Evolutionary conservation across 2,113 vertebrate species (phyloP), one percentile per base, ranked within the genome.

Genomic region (Upupa epops): DNA sequence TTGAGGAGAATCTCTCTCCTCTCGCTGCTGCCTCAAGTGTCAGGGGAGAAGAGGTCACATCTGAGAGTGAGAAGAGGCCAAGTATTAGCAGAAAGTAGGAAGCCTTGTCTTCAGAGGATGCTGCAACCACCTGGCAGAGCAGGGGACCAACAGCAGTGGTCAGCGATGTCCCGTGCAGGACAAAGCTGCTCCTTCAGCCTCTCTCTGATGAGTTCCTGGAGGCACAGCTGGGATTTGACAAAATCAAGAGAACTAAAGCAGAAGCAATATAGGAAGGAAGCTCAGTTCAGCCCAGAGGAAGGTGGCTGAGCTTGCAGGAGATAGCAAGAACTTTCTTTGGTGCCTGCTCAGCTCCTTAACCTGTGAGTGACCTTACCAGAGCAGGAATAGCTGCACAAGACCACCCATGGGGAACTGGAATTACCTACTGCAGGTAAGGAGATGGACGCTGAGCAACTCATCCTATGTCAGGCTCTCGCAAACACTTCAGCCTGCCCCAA

Each of bases 81-180:
- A 78, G 12, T 54, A 48, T 65, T 58, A 46, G 36, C 88, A 83
- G 64, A 52, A 72, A 20, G 26, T 24, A 71, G 83, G 54, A 28
- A 72, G 34, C 17, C 25, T 14, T 25, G 8, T 73, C 52, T 70
- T 24, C 20, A 52, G 20, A 75, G 40, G 45, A 54, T 24, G 52
- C 73, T 68, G 69, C 87, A 79, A 64, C 17, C 32, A 20, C 45
- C 66, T 75, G 65, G 24, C 56, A 56, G 45, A 83, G 42, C 13
- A 34, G 10, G 28, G 29, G 52, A 77, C 13, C 2, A 2, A 45
- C 0, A 0, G 7, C 15, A 17, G 42, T 2, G 14, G 56, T 51
- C 8, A 2, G 64, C 1, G 1, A 32, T 26, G 36, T 34, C 29
- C 48, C 54, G 12, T 55, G 31, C 17, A 42, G 58, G 36, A 31